phyloP scores from a whole-genome alignment of 2,113 vertebrate species.

The Ivindomyrus marchei region DNA sequence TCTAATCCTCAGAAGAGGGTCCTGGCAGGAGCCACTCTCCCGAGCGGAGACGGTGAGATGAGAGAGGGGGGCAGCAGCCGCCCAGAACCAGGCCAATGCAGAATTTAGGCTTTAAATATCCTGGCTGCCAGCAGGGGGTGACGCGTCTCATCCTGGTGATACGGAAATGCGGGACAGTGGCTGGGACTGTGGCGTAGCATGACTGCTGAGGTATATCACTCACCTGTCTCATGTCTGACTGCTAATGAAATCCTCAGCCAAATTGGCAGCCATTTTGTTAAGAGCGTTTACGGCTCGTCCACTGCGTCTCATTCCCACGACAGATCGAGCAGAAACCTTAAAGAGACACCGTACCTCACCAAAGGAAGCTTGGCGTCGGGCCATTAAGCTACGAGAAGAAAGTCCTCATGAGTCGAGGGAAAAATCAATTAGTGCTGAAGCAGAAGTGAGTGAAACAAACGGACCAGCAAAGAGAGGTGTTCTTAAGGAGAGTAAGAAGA shows the following conservation, averaged over 20 bases:
- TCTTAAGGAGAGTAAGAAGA: neutral
- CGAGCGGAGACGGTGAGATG: no score
- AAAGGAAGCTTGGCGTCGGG: neutral
- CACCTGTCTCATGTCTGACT: neutral
- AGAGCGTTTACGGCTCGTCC: neutral
- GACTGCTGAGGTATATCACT: no score
- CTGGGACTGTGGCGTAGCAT: neutral
- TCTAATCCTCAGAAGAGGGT: no score
- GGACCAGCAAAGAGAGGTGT: neutral
- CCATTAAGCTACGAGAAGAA: neutral
- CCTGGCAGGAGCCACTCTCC: no score
- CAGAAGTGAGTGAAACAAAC: neutral
- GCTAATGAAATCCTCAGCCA: neutral
- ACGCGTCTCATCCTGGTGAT: neutral
- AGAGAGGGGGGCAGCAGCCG: no score
- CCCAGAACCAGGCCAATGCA: no score
- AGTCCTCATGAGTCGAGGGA: neutral
- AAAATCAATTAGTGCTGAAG: neutral
- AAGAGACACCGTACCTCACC: neutral
- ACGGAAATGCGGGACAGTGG: neutral
- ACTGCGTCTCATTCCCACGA: neutral
- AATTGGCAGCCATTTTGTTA: neutral
- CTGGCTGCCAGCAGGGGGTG: neutral
- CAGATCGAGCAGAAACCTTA: neutral
- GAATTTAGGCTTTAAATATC: neutral